Evolutionary conservation across 2,113 vertebrate genomes (phyloP), one percentile per base, ranked within the genome.

Genomic region (Chiloscyllium plagiosum): DNA sequence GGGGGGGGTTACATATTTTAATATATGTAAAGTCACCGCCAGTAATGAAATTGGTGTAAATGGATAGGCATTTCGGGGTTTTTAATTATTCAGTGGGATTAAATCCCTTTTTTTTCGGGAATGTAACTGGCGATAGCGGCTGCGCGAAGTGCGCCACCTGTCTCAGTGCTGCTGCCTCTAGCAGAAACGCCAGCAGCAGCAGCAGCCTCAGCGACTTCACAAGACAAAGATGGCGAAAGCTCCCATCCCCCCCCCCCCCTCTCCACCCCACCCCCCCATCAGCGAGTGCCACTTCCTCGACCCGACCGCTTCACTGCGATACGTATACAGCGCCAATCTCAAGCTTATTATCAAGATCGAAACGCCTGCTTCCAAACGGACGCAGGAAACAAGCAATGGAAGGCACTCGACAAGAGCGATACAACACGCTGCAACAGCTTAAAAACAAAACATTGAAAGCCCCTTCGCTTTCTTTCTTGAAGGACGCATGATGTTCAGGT

Each of bases 181-280:
- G 68, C 94, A 95, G 68, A 95, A 95, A 65, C 56, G 52, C 94
- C 94, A 95, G 94, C 68, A 72, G 42, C 56, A 95, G n/a, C n/a
- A n/a, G 68, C 66, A 20, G 70, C 68, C 70, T 95, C 68, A 47
- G 68, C 66, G 37, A 95, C 68, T 95, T 95, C 68, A 47, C 47
- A 95, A 95, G 94, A 95, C 94, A 95, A 95, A 95, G 94, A 95
- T 95, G 94, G 94, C 94, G 94, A 95, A 76, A 95, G 94, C 68
- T 72, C 94, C 94, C 94, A 50, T 72, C 68, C 94, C 42, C 42
- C 42, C 42, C 42, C 42, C 42, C 42, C 1, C 42, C 42, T n/a
- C 42, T 47, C 42, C 42, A 47, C 42, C 94, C 94, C n/a, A n/a
- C 42, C 0, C 42, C 94, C 94, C 94, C 93, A 72, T 68, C 69